Evolutionary conservation across 2,888 invertebrate species (phyloP).

Genomic region (Tetropium fuscum): DNA sequence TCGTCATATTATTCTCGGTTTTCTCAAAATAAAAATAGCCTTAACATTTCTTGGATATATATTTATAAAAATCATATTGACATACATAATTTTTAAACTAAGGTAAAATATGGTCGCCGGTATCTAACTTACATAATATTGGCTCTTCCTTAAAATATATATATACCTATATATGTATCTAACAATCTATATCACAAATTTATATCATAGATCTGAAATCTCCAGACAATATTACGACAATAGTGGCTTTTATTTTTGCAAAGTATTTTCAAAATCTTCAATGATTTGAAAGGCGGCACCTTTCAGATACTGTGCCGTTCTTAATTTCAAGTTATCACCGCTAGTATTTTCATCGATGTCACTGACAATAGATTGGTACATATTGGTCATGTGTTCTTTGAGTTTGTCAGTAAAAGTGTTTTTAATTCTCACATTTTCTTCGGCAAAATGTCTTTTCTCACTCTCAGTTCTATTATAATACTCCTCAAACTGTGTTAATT

Average conservation of each 20-base stretch:
- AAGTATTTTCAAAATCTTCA: conserved; percentile 26
- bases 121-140: too few species aligned
- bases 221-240: background rate
- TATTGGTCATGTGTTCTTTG: conserved; percentile 57
- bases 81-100: too few species aligned
- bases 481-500: conserved; percentile 37
- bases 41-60: too few species aligned
- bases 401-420: conserved; percentile 41
- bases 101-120: too few species aligned
- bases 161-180: too few species aligned
- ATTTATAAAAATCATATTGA: too few species aligned
- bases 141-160: too few species aligned
- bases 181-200: background rate
- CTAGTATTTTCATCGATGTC: conserved; percentile 41
- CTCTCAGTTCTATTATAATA: conserved; percentile 28
- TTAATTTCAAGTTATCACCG: conserved; percentile 35
- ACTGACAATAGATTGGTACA: conserved; percentile 56
- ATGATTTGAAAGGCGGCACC: conserved; percentile 39
- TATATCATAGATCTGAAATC: background rate
- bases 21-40: too few species aligned
- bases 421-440: conserved; percentile 16
- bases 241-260: background rate
- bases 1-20: too few species aligned
- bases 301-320: conserved; percentile 42
- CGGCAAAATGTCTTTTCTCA: conserved; percentile 29